These are phyloP conservation scores for Ptilodon capucinus DNA, from an alignment of 2,888 invertebrate species.

Conservation along the genomic window DNA sequence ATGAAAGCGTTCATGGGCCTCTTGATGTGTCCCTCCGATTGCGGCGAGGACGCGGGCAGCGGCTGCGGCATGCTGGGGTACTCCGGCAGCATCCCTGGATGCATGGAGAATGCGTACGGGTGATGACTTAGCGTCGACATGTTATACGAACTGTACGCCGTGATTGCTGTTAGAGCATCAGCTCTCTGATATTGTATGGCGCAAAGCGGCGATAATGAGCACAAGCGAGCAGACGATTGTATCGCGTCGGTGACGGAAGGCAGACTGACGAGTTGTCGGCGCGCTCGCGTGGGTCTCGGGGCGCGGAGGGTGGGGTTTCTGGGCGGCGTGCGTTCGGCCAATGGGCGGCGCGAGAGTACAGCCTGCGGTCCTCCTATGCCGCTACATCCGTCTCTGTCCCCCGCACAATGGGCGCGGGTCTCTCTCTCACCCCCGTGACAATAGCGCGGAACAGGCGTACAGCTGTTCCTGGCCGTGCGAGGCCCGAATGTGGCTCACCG, in stretches of 20 bases:
- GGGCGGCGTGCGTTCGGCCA: conserved; percentile 62
- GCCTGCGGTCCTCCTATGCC: conserved; percentile 69
- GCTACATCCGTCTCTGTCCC: conserved; percentile 43
- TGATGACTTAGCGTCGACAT: conserved; percentile 81
- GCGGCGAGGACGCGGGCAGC: conserved; percentile 72
- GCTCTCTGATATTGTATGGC: conserved; percentile 61
- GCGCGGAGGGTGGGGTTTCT: conserved; percentile 63
- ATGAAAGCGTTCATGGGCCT: conserved; percentile 99
- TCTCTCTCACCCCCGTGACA: conserved; percentile 48
- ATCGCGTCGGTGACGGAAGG: conserved; percentile 75
- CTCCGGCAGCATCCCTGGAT: conserved; percentile 75
- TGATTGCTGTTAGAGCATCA: conserved; percentile 59
- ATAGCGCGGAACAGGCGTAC: conserved; percentile 63
- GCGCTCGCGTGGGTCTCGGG: conserved; percentile 56
- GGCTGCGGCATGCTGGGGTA: conserved; percentile 71
- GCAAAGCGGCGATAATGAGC: conserved; percentile 69
- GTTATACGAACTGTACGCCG: conserved; percentile 40
- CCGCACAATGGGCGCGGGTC: conserved; percentile 34
- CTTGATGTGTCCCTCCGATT: conserved; percentile 92
- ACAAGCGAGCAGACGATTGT: conserved; percentile 63
- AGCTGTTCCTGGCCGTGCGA: conserved; percentile 71
- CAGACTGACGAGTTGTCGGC: conserved; percentile 65
- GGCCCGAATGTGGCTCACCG: conserved; percentile 55
- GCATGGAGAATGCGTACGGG: conserved; percentile 80
- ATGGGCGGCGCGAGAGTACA: conserved; percentile 51